Base-by-base conservation (phyloP, 2,888 invertebrate species). In the Cheilosia pagana region DNA sequence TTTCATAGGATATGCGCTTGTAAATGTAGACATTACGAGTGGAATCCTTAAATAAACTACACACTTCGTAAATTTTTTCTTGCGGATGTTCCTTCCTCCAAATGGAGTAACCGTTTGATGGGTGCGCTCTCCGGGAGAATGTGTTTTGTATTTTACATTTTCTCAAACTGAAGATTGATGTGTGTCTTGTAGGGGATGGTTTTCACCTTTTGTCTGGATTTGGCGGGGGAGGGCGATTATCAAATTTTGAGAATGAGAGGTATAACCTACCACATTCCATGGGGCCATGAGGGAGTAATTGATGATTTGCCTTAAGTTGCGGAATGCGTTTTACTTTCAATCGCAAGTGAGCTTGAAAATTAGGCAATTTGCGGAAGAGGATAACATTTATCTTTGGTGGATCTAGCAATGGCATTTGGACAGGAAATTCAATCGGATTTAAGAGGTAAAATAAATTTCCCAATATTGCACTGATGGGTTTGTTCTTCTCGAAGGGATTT, bases 1-100 rank as follows among this genome's bases (percentile, higher is more conserved):
- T 85, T 85, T 81, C 85, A 76, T 75, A 85, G 85, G 81, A 85
- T 85, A 81, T 85, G 85, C 85, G 85, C 85, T 76, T 85, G 85
- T 85, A 85, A 85, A 85, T 85, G 85, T 85, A 85, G 85, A 85
- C 85, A 85, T 85, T 85, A 85, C 85, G 85, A 85, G 75, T 85
- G 81, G 75, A 81, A 81, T 85, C 81, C 85, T 85, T 85, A 85
- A 85, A 85, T 85, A 81, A 85, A 85, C 85, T 85, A 81, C 81
- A 85, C 75, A 81, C 85, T 85, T 76, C 81, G 81, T 71, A 81
- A 81, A 81, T 85, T 81, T 60, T 41, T n/a, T 16, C 50, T 25
- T n/a, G 53, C 35, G 16, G 35, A 12, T 35, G 35, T 35, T 35
- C 35, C 45, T 43, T 14, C n/a, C 43, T 43, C 43, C 43, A 16